phyloP scores from a whole-genome alignment of 2,888 invertebrate genomes.

The Fragum sueziense region DNA sequence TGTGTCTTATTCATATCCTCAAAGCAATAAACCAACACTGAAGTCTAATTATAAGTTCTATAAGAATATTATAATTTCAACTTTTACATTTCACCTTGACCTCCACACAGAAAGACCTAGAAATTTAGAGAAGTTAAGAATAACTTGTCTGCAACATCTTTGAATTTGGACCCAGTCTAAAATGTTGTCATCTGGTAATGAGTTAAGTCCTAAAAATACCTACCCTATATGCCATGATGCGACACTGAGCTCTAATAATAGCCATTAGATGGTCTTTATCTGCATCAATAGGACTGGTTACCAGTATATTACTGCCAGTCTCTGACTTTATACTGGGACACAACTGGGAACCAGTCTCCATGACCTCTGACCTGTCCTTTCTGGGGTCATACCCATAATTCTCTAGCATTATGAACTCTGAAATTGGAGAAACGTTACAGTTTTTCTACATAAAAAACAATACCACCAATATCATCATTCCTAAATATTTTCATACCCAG shows the following conservation, averaged over 20 bases:
- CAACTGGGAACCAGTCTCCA: slow-evolving; percentile 63
- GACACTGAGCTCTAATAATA: slow-evolving; percentile 65
- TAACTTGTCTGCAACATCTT: no score
- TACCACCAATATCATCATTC: no score
- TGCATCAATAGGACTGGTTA: slow-evolving; percentile 59
- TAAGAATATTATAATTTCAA: no score
- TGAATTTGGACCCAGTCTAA: no score
- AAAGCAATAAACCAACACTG: no score
- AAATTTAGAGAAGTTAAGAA: no score
- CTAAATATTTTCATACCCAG: no score
- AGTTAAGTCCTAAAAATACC: not conserved
- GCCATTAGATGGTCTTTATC: slow-evolving; percentile 68
- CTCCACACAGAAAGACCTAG: no score
- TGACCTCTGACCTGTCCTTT: slow-evolving; percentile 51
- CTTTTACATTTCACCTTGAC: no score
- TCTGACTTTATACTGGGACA: slow-evolving; percentile 26
- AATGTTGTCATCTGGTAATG: not conserved
- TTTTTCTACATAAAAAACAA: no score
- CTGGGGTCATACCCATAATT: slow-evolving; percentile 59
- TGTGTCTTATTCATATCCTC: no score
- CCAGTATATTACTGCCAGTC: slow-evolving; percentile 26
- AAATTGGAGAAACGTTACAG: not conserved
- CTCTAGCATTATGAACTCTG: slow-evolving; percentile 61
- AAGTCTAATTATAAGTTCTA: no score
- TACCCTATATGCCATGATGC: slow-evolving; percentile 76